phyloP scores from a whole-genome alignment of 2,797 vertebrate species.

The Aphelocoma californica region DNA sequence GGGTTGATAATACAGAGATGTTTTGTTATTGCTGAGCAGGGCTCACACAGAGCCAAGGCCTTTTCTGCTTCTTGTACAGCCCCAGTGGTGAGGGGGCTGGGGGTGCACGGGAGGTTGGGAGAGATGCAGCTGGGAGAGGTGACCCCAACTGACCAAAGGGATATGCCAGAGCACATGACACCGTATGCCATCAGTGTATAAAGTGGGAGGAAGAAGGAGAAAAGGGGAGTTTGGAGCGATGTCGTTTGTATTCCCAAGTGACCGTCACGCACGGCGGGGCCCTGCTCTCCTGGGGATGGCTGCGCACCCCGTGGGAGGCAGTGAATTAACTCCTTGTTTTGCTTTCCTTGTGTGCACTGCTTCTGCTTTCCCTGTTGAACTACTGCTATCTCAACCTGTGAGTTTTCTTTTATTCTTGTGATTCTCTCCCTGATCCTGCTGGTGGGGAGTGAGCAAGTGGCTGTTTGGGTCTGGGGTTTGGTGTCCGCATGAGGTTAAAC shows the following conservation, averaged over 20 bases:
- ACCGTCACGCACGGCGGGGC: rapidly evolving
- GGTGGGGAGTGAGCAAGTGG: not conserved
- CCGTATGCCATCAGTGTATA: no score
- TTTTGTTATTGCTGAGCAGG: not conserved
- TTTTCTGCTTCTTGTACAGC: not conserved
- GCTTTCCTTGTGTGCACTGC: not conserved
- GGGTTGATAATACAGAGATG: not conserved
- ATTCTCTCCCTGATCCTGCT: rapidly evolving
- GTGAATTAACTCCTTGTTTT: not conserved
- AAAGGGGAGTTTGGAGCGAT: not conserved
- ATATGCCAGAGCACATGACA: not conserved
- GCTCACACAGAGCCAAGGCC: not conserved
- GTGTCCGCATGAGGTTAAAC: rapidly evolving
- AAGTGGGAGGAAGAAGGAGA: not conserved
- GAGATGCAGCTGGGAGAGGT: not conserved
- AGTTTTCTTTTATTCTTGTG: not conserved
- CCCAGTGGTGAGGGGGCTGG: not conserved
- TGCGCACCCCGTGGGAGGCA: not conserved
- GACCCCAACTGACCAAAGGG: not conserved
- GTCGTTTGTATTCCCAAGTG: not conserved
- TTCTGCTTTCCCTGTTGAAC: not conserved
- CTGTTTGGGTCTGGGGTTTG: not conserved
- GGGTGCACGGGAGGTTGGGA: not conserved
- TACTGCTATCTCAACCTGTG: not conserved
- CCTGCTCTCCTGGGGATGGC: not conserved